Conservation (phyloP, 2,113 vertebrate genomes). For the Esox niger region DNA sequence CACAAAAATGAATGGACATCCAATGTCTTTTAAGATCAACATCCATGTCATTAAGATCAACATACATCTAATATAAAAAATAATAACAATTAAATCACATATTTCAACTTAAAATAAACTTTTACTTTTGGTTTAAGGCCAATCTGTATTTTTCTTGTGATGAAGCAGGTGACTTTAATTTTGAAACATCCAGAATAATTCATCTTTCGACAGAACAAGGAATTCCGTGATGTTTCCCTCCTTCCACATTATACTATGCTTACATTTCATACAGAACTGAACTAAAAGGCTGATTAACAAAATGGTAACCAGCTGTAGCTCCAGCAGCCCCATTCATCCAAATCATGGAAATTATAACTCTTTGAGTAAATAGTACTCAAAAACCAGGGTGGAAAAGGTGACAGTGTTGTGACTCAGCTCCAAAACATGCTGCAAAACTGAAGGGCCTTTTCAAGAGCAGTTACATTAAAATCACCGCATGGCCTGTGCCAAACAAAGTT, state of each 20-base stretch:
- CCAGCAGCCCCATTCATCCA: conserved; percentile 42
- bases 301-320: conserved; percentile 57
- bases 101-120: too few species aligned
- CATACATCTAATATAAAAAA: too few species aligned
- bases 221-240: too few species aligned
- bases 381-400: conserved; percentile 55
- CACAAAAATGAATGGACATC: too few species aligned
- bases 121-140: too few species aligned
- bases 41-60: too few species aligned
- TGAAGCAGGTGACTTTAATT: too few species aligned
- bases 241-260: neutral
- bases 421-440: conserved; percentile 32
- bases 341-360: conserved; percentile 64
- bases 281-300: conserved; percentile 29
- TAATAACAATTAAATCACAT: too few species aligned
- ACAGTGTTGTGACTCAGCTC: conserved; percentile 52
- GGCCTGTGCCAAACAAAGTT: conserved; percentile 3
- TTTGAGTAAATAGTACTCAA: conserved; percentile 53
- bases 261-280: conserved; percentile 23
- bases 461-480: neutral
- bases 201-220: too few species aligned
- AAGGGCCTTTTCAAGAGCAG: conserved; percentile 43
- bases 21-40: too few species aligned
- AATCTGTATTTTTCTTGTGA: too few species aligned
- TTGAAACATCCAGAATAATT: too few species aligned